Conservation (phyloP, 2,113 vertebrate species). For the Stegastes partitus region DNA sequence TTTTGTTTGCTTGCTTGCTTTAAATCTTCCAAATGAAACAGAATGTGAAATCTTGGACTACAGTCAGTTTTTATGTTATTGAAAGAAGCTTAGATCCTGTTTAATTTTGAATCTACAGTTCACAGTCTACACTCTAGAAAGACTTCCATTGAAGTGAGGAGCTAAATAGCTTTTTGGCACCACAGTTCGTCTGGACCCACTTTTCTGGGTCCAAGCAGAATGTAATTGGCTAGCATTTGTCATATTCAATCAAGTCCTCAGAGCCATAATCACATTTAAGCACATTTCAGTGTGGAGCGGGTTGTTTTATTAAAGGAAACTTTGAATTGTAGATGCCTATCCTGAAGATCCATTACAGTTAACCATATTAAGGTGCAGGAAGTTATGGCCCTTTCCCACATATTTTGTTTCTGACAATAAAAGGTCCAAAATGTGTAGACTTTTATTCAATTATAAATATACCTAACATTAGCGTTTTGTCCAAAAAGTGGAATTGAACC, state of each 20-base stretch:
- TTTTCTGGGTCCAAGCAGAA: not conserved
- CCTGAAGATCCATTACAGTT: conserved; percentile 3
- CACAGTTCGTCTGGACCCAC: not conserved
- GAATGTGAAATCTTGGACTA: not conserved
- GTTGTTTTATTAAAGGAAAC: conserved; percentile 12
- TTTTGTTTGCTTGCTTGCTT: not conserved
- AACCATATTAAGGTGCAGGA: not conserved
- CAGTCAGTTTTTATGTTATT: not conserved
- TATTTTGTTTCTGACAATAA: no score
- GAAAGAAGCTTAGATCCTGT: not conserved
- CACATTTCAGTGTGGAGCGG: not conserved
- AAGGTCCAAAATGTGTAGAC: not conserved
- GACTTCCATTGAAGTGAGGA: not conserved
- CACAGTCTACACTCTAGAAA: conserved; percentile 7
- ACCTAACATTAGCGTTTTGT: no score
- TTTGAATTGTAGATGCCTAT: not conserved
- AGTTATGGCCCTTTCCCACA: no score
- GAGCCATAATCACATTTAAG: conserved; percentile 15
- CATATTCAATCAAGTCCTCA: conserved; percentile 27
- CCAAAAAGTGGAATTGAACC: no score
- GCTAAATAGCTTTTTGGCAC: conserved; percentile 28
- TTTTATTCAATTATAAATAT: no score
- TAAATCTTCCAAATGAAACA: not conserved
- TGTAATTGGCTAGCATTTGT: conserved; percentile 2
- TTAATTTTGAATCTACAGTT: not conserved